These are phyloP conservation scores for Choloepus hoffmanni DNA, from an alignment of 2,113 vertebrate genomes.

Conservation along the genomic window DNA sequence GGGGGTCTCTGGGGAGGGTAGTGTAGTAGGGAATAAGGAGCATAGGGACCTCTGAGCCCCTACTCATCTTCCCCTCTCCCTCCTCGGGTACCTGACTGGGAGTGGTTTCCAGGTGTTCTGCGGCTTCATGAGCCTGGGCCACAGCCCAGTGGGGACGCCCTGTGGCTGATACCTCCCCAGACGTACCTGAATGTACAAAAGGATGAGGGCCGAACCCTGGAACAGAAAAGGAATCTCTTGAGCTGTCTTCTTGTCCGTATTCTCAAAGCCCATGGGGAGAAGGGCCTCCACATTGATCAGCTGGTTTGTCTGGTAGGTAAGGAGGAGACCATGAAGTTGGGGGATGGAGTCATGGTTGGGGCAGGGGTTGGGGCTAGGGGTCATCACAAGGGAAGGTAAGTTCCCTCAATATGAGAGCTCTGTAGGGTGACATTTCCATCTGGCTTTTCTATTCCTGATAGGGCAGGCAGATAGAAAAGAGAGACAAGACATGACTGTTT, in stretches of 20 bases:
- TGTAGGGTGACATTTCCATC: not conserved
- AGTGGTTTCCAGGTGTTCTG: slow-evolving; percentile 87
- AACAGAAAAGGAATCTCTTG: slow-evolving; percentile 95
- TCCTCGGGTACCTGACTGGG: not conserved
- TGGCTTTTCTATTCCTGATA: not conserved
- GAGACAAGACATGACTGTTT: not conserved
- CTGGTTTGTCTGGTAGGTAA: slow-evolving; percentile 93
- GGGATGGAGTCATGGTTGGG: not conserved
- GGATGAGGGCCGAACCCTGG: slow-evolving; percentile 91
- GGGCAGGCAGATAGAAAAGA: not conserved
- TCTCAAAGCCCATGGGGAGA: slow-evolving; percentile 92
- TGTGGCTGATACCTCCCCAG: slow-evolving; percentile 92
- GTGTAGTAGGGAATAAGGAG: not conserved
- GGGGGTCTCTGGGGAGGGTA: not conserved
- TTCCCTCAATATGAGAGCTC: not conserved
- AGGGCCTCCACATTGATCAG: slow-evolving; percentile 96
- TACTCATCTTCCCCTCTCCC: fast-evolving
- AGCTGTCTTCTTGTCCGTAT: slow-evolving; percentile 94
- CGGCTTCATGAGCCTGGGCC: slow-evolving; percentile 84
- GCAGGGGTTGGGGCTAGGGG: not conserved
- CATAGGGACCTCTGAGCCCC: fast-evolving
- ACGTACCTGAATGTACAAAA: slow-evolving; percentile 92
- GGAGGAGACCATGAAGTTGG: not conserved
- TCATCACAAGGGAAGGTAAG: not conserved
- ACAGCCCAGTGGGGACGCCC: slow-evolving; percentile 3